Evolutionary conservation across 1,140 invertebrate genomes (phyloP).

Genomic region (Pogonomyrmex californicus): DNA sequence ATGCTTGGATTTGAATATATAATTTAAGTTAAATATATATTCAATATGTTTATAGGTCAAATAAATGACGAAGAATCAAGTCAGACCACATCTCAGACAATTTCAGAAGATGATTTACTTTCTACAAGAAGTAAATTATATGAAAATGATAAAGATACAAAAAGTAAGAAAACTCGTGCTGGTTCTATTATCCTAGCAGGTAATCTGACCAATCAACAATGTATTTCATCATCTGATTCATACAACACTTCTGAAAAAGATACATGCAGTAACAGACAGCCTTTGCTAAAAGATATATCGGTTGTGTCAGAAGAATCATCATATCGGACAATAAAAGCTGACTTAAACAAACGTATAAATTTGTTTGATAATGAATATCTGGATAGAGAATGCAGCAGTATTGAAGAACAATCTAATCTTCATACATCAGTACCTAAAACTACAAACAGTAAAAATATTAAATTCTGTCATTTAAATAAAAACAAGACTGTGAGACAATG

Average conservation of each 20-base stretch:
- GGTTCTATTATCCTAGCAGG: conserved; percentile 52
- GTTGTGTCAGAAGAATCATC: conserved; percentile 6
- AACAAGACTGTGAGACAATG: neutral
- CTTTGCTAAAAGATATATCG: neutral
- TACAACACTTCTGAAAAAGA: neutral
- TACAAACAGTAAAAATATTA: neutral
- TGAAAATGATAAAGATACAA: neutral
- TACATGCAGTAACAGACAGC: neutral
- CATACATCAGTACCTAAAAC: neutral
- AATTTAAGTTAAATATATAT: neutral
- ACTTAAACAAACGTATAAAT: conserved; percentile 69
- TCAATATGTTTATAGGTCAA: conserved; percentile 31
- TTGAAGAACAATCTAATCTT: neutral
- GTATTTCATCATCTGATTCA: neutral
- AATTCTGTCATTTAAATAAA: neutral
- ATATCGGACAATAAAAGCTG: conserved; percentile 2
- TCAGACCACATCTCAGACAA: neutral
- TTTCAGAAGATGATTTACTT: conserved; percentile 28
- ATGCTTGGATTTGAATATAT: neutral
- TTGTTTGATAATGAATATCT: conserved; percentile 14
- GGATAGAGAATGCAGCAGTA: neutral
- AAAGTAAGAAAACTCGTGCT: neutral
- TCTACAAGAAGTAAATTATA: neutral
- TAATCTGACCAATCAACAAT: neutral
- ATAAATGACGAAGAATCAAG: neutral